Conservation (phyloP, 2,797 vertebrate genomes). For the Helostoma temminkii region DNA sequence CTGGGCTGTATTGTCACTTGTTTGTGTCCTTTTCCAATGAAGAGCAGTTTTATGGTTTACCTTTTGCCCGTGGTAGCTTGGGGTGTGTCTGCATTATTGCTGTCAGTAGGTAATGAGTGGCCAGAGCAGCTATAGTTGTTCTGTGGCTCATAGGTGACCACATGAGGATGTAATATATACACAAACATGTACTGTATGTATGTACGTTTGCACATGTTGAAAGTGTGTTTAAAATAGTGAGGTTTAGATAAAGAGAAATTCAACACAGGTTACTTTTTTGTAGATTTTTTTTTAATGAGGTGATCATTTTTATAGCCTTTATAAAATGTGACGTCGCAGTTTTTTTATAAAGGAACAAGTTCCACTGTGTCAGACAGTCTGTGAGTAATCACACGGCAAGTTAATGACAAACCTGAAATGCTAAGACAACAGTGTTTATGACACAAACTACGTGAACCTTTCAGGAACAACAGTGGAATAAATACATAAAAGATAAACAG, state of each 20-base stretch:
- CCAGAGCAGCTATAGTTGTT: conserved; percentile 66
- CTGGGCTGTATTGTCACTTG: conserved; percentile 49
- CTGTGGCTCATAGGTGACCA: conserved; percentile 72
- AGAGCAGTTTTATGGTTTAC: conserved; percentile 70
- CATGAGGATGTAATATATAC: conserved; percentile 19
- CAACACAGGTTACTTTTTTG: background rate
- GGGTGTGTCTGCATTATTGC: conserved; percentile 73
- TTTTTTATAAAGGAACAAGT: conserved; percentile 29
- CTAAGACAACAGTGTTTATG: background rate
- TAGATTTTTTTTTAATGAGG: background rate
- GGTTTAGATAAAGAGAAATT: background rate
- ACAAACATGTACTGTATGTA: conserved; percentile 28
- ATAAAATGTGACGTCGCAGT: background rate
- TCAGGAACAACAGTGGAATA: background rate
- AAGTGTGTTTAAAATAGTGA: background rate
- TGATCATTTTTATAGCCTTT: conserved; percentile 11
- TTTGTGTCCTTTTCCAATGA: conserved; percentile 54
- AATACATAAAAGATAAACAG: background rate
- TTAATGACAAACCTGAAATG: conserved; percentile 65
- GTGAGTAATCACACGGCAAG: conserved; percentile 21
- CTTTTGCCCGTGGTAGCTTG: conserved; percentile 72
- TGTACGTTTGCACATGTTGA: conserved; percentile 10
- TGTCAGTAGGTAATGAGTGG: conserved; percentile 76
- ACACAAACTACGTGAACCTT: background rate
- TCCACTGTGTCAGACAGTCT: conserved; percentile 15